phyloP scores from a whole-genome alignment of 1,140 invertebrate genomes.

The Maconellicoccus hirsutus region DNA sequence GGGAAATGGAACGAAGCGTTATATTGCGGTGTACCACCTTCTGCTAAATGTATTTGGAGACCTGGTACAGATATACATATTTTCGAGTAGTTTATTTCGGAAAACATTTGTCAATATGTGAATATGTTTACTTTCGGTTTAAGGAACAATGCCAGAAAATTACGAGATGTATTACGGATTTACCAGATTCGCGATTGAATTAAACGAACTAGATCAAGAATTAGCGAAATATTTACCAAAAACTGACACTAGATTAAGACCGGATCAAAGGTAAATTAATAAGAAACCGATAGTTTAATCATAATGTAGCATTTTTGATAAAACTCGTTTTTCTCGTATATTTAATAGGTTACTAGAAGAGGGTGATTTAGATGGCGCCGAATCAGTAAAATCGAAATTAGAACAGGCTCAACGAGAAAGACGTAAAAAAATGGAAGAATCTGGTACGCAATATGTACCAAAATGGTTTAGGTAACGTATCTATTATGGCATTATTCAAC shows the following conservation, averaged over 20 bases:
- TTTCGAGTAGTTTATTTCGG: too few species aligned
- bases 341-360: conserved; percentile 50
- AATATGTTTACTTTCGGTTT: background rate
- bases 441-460: conserved; percentile 37
- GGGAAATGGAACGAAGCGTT: conserved; percentile 75
- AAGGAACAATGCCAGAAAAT: conserved; percentile 65
- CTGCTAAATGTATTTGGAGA: conserved; percentile 60
- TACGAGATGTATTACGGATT: conserved; percentile 74
- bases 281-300: too few species aligned
- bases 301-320: too few species aligned
- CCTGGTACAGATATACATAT: conserved; percentile 35
- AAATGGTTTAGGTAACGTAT: conserved; percentile 43
- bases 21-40: conserved; percentile 58
- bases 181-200: conserved; percentile 70
- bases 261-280: conserved; percentile 30
- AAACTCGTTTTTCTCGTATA: too few species aligned
- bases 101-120: background rate
- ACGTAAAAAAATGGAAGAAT: conserved; percentile 46
- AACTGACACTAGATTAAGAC: conserved; percentile 58
- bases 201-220: conserved; percentile 64
- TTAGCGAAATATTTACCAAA: conserved; percentile 48
- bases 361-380: conserved; percentile 57
- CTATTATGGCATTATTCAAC: background rate
- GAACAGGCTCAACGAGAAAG: conserved; percentile 57
- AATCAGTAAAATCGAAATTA: conserved; percentile 53